Evolutionary conservation across 2,888 invertebrate genomes (phyloP), one percentile per base, ranked within the genome.

Genomic region (Rhogogaster chlorosoma): DNA sequence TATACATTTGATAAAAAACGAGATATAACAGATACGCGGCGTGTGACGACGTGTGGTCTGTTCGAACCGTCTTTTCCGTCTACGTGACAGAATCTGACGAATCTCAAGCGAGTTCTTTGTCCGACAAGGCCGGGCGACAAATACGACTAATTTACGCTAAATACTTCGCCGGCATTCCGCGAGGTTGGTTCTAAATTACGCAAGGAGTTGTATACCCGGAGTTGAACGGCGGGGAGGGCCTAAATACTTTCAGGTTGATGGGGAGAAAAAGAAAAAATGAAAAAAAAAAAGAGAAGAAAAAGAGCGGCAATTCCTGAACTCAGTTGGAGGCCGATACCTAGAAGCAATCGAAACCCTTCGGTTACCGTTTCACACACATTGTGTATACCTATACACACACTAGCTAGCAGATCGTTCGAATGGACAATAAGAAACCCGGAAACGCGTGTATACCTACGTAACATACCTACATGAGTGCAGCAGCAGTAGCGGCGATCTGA

Each of bases 291-390:
- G 9, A 3, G 10, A 26, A 53, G 18, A n/a, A 67, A 67, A 22
- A 26, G 12, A 10, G 10, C 38, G 42, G 22, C 22, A 38, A 73
- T 42, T 73, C 73, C 73, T 73, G n/a, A 73, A 29, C 73, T 73
- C 73, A 12, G 22, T 73, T 42, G n/a, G 73, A n/a, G 73, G 42
- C 67, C 32, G 26, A 73, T 73, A 42, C 73, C 18, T 29, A 73
- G 73, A 73, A 73, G 73, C 73, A 22, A 73, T 73, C 73, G 73
- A 73, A 73, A 73, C 29, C 12, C 7, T 73, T 73, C 22, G 73
- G 73, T 73, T 42, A 73, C 73, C 73, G 73, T 73, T 73, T n/a
- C 26, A 73, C 36, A 71, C 12, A 71, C 38, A 22, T 38, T 38
- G n/a, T 42, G 70, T 32, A 32, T 71, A 71, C 22, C 36, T 22